Percentiles rank a stretch among this genome's conserved stretches.
These are phyloP conservation scores for Romanogobio albipinnatus DNA, from an alignment of 2,113 vertebrate genomes.

Conservation along the genomic window DNA sequence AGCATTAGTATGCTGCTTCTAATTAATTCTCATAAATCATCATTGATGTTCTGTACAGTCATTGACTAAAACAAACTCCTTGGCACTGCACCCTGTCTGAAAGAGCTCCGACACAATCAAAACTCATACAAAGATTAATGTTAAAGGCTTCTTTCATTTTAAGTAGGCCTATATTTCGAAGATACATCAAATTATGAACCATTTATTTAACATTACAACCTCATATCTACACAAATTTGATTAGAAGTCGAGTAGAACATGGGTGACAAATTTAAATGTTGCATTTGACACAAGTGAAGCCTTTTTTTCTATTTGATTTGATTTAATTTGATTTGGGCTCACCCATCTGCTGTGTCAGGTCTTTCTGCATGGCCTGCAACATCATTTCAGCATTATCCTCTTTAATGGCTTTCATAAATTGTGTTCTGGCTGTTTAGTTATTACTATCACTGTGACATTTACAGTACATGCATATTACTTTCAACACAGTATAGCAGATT, in stretches of 20 bases:
- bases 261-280: conserved; percentile 18
- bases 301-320: conserved; percentile 7
- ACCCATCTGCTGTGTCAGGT: conserved; percentile 29
- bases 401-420: conserved; percentile 44
- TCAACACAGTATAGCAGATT: conserved; percentile 35
- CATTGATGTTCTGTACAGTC: conserved; percentile 13
- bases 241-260: background rate
- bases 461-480: conserved; percentile 41
- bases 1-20: conserved; percentile 15
- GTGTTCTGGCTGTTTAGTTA: conserved; percentile 24
- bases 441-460: conserved; percentile 38
- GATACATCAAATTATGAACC: background rate
- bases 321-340: conserved; percentile 27
- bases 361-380: conserved; percentile 11
- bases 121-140: background rate
- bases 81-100: background rate
- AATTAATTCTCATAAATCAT: conserved; percentile 37
- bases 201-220: conserved; percentile 38
- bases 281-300: background rate
- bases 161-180: conserved; percentile 4
- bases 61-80: background rate
- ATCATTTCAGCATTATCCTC: conserved; percentile 39
- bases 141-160: conserved; percentile 8
- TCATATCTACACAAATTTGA: conserved; percentile 23
- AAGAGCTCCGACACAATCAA: background rate